Evolutionary conservation across 64 coral and sea anemone genomes (phyloP), one percentile per base, ranked within the genome.

Genomic region (Dendronephthya gigantea): DNA sequence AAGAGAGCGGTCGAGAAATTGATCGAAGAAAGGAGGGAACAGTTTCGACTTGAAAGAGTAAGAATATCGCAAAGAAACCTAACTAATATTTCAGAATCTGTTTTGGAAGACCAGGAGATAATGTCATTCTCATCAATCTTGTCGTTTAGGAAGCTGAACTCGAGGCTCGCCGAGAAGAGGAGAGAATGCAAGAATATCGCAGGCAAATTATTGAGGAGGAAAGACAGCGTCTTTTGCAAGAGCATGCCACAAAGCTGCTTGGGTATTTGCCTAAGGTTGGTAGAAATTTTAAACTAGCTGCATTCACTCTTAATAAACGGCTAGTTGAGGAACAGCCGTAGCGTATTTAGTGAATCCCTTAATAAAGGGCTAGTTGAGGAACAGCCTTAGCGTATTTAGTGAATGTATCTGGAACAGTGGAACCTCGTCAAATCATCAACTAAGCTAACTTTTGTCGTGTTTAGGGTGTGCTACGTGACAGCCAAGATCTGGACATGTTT

Each of bases 191-290:
- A 82, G 90, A 88, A 39, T 98, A 90, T 82, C 84, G 90, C 9
- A 81, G 88, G 29, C 95, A 98, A 82, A 93, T 98, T 55, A 93
- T 98, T 79, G 95, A 98, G 75, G 85, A 93, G 83, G 95, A 98
- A 84, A 89, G 95, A 86, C 95, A 98, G 36, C 92, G 95, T 43
- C 40, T 98, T 56, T 84, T 98, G 12, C 88, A 74, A 83, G 95
- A 98, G 84, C 95, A 98, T 72, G 95, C 95, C 6, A 90, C 92
- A 22, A 98, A 98, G 83, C 88, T 98, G 16, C 90, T 98, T 32
- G 95, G 95, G 10, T 98, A 93, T 45, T 86, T 98, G n/a, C 95
- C 95, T 0, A 98, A 98, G 95, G 95, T 98, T 70, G 15, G 43
- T 86, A 35, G 56, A 38, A 35, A 27, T 50, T 62, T 25, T n/a